Base-by-base conservation (phyloP, 2,113 vertebrate genomes). In the Todiramphus saurophagus region DNA sequence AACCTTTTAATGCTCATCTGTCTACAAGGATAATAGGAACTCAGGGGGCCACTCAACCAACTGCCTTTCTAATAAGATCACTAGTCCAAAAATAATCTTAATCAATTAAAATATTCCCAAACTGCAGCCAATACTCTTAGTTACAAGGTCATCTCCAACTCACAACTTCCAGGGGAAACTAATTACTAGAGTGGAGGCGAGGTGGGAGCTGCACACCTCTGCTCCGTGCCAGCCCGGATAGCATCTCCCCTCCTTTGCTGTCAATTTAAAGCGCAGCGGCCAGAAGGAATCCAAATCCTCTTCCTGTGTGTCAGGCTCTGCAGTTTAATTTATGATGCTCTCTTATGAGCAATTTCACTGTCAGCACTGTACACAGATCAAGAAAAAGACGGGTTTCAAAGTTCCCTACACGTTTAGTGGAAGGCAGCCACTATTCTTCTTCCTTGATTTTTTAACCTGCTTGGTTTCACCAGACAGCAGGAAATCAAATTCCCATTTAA, bases 21-120 rank as follows among this genome's bases (percentile, higher is more conserved):
- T 97, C 96, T 94, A 94, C 91, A 87, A 97, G 96, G 94, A 96
- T 95, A 96, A 97, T 96, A 95, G 80, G 95, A 97, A 97, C 97
- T 96, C 96, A 83, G 76, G 96, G 88, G 97, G 96, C 87, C 90
- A 92, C 90, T 97, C 96, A 96, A 97, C 96, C 96, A 97, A 95
- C 96, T 96, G 95, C 85, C 93, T 97, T 94, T 92, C 96, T 96
- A 97, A 97, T 97, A 97, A 97, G 94, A 96, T 92, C 84, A 74
- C 95, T 81, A 96, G 94, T 96, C 96, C 96, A 97, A 97, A 97
- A 97, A 97, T 96, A 96, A 96, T 97, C 94, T 93, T 97, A 96
- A 97, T 97, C 97, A 97, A 97, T 97, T 97, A 96, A 95, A 95
- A 96, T 94, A 97, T 96, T 94, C 96, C 95, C 95, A 95, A 94